A percentile compares a stretch with the other conserved stretches of the same genome.
These are phyloP conservation scores for Porphyrio hochstetteri DNA, from an alignment of 2,113 vertebrate species.

Conservation along the genomic window DNA sequence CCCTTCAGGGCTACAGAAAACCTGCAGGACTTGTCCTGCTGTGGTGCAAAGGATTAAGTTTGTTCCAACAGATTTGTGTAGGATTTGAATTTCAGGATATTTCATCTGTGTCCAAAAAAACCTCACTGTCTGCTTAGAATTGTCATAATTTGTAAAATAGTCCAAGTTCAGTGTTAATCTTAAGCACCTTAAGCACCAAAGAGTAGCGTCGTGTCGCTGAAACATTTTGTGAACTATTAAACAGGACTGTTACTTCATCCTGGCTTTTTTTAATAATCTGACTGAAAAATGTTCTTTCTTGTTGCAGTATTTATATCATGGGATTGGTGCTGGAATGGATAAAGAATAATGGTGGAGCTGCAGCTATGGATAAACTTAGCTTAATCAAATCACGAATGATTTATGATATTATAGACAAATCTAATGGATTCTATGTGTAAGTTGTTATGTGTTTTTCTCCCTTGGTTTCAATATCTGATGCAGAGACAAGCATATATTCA, in stretches of 20 bases:
- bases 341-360: constrained; percentile 86
- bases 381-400: constrained; percentile 87
- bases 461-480: background rate
- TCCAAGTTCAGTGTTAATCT: background rate
- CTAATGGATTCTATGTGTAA: constrained; percentile 92
- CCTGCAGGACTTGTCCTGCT: background rate
- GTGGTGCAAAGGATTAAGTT: background rate
- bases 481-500: background rate
- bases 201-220: background rate
- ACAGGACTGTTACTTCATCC: background rate
- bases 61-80: background rate
- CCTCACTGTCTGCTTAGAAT: background rate
- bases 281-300: background rate
- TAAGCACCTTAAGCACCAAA: background rate
- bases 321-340: constrained; percentile 94
- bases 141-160: background rate
- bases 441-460: constrained; percentile 27
- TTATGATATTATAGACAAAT: constrained; percentile 88
- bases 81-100: background rate
- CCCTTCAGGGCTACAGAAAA: background rate
- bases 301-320: constrained; percentile 91
- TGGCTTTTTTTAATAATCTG: background rate
- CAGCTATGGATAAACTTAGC: constrained; percentile 87
- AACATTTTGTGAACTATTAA: background rate
- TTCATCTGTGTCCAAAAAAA: background rate